Evolutionary conservation across 2,113 vertebrate genomes (phyloP), one percentile per base, ranked within the genome.

Genomic region (Oryzias melastigma): DNA sequence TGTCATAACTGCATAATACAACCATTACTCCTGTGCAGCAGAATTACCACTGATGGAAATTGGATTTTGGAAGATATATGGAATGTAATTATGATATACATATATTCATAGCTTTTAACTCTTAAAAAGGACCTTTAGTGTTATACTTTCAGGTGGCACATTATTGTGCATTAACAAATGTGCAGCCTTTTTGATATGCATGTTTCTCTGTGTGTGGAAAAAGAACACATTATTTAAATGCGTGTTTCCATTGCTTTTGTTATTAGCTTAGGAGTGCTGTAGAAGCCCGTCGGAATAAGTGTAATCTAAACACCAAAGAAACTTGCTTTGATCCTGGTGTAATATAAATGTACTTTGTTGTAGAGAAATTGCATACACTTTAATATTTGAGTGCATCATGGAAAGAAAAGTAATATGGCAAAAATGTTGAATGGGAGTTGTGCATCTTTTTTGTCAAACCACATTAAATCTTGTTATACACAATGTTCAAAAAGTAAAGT

Each of bases 71-170:
- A 90, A 91, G 90, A 89, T 88, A 86, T 88, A 91, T 88, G 85
- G 84, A 86, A 87, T 86, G 83, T 91, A 90, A 91, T 91, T 89
- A 91, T 90, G 84, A 86, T 85, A 90, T 88, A 90, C 90, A 91
- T 90, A 85, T 88, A 90, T 90, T 88, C 89, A 90, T 88, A 71
- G 78, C 62, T 75, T 75, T 85, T 84, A 62, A 66, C 60, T 75
- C 58, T 22, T 71, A 56, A 85, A 78, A 84, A 68, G 46, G 57
- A 68, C 71, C 63, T 73, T 71, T 65, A 65, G 65, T 62, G 76
- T 61, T 41, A 77, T 76, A 76, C 72, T 76, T 86, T 74, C 68
- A 68, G 81, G 49, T 62, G 47, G 14, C 45, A 58, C 35, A 52
- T 43, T 47, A 62, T 35, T 61, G 59, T 68, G 19, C 19, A 48